These are phyloP conservation scores for Camelus bactrianus DNA, from an alignment of 2,113 vertebrate species.

Conservation along the genomic window DNA sequence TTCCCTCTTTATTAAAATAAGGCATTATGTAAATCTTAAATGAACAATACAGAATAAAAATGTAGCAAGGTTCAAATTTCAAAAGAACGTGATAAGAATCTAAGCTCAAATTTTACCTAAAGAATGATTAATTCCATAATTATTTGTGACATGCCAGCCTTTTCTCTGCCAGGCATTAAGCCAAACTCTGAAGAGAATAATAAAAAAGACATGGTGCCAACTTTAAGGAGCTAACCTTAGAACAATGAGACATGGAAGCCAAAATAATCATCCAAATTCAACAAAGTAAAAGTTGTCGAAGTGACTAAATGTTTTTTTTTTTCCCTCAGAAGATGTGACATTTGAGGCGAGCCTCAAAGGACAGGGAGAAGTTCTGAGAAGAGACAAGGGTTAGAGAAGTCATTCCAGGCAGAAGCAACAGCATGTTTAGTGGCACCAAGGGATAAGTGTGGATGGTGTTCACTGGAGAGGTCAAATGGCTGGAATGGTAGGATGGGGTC, in stretches of 20 bases:
- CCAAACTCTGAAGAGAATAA: background rate
- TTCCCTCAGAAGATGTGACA: background rate
- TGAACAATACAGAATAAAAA: background rate
- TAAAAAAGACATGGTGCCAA: background rate
- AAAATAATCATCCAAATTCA: background rate
- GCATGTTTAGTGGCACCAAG: background rate
- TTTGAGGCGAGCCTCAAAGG: background rate
- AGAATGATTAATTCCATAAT: background rate
- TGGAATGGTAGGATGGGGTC: background rate
- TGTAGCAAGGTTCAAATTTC: background rate
- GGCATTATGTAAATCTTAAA: background rate
- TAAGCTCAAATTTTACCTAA: conserved; percentile 31
- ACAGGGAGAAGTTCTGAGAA: background rate
- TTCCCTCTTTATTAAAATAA: background rate
- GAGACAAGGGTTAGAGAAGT: background rate
- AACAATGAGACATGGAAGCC: background rate
- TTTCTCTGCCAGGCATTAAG: background rate
- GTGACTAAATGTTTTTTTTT: background rate
- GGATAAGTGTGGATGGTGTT: background rate
- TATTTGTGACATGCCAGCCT: background rate
- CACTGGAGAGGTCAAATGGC: background rate
- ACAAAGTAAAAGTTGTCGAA: background rate
- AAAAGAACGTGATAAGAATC: background rate
- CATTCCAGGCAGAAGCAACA: background rate
- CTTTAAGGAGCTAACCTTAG: background rate